Percentiles rank a stretch among this genome's conserved stretches.
These are phyloP conservation scores for Otis tarda DNA, from an alignment of 2,113 vertebrate genomes.

Conservation along the genomic window DNA sequence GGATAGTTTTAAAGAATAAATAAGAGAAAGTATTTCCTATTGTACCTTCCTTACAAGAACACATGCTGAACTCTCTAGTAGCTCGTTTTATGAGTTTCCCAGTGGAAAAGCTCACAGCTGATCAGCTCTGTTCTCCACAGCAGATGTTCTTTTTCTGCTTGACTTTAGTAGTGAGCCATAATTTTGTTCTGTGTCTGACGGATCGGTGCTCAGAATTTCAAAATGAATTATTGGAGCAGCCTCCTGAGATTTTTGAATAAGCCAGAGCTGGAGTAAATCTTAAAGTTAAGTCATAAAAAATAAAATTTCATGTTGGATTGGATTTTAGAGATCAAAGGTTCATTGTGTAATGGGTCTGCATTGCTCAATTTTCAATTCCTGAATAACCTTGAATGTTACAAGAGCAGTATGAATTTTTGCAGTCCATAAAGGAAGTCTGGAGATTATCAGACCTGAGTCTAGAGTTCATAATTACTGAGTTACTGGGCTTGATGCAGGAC, in stretches of 20 bases:
- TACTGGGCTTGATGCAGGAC: neutral
- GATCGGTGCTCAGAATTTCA: conserved; percentile 43
- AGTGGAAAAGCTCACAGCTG: conserved; percentile 53
- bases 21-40: conserved; percentile 44
- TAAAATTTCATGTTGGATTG: conserved; percentile 19
- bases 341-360: conserved; percentile 21
- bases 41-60: conserved; percentile 13
- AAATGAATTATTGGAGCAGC: conserved; percentile 43
- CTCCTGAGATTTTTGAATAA: conserved; percentile 48
- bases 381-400: neutral
- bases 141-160: conserved; percentile 65
- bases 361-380: conserved; percentile 49
- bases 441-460: conserved; percentile 32
- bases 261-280: conserved; percentile 54
- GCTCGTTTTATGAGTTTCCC: conserved; percentile 46
- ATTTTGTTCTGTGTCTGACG: conserved; percentile 43
- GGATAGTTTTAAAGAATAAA: conserved; percentile 11
- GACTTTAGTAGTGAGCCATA: conserved; percentile 35
- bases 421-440: neutral
- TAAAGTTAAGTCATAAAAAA: conserved; percentile 28
- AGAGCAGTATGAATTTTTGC: conserved; percentile 16
- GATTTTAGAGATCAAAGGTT: conserved; percentile 52
- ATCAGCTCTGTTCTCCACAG: conserved; percentile 27
- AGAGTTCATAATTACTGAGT: neutral
- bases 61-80: conserved; percentile 37